Evolutionary conservation across 1,140 invertebrate genomes (phyloP), one percentile per base, ranked within the genome.

Genomic region (Zaprionus africanus): DNA sequence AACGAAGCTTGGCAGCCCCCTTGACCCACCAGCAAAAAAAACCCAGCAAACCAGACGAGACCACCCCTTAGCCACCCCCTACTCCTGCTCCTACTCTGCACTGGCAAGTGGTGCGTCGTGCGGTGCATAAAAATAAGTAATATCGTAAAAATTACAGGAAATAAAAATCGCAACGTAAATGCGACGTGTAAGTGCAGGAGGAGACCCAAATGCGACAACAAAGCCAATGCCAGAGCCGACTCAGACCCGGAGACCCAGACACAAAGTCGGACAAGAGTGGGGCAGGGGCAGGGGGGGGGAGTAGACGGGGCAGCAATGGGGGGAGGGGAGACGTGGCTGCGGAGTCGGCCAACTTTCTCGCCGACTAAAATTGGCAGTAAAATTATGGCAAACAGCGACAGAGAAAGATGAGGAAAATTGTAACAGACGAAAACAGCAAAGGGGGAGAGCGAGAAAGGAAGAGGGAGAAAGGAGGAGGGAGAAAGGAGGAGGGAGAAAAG

Each of bases 81-180:
- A 49, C 46, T 6, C 34, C 24, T 31, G 43, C 43, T 31, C 28
- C 9, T n/a, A 49, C 62, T 43, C 51, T 31, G 28, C 63, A 34
- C 58, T 56, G 41, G 9, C 46, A 24, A 64, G 19, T 49, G 73
- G 38, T 75, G 67, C 63, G 78, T 69, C 88, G 85, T 90, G 84
- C 61, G 85, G 68, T 85, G 85, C 84, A 88, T 88, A 90, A 88
- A 88, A 88, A 84, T 88, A 88, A 88, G 85, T 88, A 88, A 88
- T 88, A 90, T 88, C 84, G 84, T 88, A 81, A 90, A 87, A 88
- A 88, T 88, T 88, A 90, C 84, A 88, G 84, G 84, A 88, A 88
- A 88, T 88, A 90, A 88, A 87, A 88, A 90, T 88, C 81, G 84
- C 78, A 79, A 90, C 84, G 84, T 88, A 87, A 90, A 90, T 87